Evolutionary conservation across 2,888 invertebrate genomes (phyloP).

Genomic region (Fragum whitleyi): DNA sequence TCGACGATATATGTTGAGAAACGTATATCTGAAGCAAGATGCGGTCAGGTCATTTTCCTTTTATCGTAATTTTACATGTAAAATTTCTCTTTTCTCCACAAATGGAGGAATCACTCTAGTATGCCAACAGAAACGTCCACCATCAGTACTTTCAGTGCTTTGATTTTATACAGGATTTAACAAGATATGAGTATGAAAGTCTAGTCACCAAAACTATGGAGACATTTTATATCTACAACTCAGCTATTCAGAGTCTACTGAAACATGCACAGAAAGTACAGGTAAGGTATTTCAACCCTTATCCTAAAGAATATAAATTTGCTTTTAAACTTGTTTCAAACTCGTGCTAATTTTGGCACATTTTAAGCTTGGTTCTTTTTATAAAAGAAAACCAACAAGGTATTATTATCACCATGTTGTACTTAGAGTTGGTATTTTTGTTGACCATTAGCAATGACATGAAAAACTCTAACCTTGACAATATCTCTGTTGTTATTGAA

Average conservation of each 20-base stretch:
- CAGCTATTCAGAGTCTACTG: background rate
- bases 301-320: background rate
- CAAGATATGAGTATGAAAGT: constrained; percentile 11
- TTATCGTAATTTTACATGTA: too few relatives aligned
- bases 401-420: background rate
- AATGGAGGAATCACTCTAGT: too few relatives aligned
- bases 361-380: background rate
- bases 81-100: too few relatives aligned
- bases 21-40: too few relatives aligned
- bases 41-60: too few relatives aligned
- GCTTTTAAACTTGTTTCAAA: background rate
- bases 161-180: constrained; percentile 10
- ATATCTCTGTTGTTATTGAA: too few relatives aligned
- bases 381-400: background rate
- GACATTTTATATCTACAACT: background rate
- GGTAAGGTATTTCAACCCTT: too few relatives aligned
- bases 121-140: too few relatives aligned
- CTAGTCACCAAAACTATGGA: constrained; percentile 4
- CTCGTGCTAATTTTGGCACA: background rate
- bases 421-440: background rate
- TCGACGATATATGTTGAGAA: too few relatives aligned
- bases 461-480: too few relatives aligned
- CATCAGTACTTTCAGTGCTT: too few relatives aligned
- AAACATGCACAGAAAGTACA: constrained; percentile 16
- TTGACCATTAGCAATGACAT: too few relatives aligned